phyloP scores from a whole-genome alignment of 2,113 vertebrate species.

The Stegostoma tigrinum region DNA sequence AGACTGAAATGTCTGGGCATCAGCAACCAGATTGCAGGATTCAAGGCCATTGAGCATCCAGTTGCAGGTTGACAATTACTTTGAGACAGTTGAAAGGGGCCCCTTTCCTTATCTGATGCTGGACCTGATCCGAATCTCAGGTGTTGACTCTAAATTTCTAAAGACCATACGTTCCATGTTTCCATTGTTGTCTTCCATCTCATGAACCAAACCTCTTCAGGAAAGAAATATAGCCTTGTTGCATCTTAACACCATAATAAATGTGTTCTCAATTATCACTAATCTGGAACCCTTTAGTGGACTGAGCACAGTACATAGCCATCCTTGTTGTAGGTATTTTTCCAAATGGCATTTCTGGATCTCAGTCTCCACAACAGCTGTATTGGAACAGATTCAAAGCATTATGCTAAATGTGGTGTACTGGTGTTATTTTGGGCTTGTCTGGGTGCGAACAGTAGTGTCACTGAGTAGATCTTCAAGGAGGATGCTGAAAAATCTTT shows the following conservation, averaged over 20 bases:
- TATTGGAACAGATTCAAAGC: not conserved
- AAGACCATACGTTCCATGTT: not conserved
- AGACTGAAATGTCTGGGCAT: not conserved
- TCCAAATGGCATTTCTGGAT: not conserved
- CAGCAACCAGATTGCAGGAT: not conserved
- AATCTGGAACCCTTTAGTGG: not conserved
- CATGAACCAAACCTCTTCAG: not conserved
- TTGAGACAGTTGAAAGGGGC: not conserved
- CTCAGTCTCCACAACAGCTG: not conserved
- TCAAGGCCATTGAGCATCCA: not conserved
- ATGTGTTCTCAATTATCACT: not conserved
- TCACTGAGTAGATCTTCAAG: not conserved
- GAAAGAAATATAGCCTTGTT: not conserved
- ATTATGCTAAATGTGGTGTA: not conserved
- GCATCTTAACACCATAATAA: not conserved
- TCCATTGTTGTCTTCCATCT: not conserved
- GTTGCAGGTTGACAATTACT: not conserved
- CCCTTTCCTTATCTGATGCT: not conserved
- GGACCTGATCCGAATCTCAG: not conserved
- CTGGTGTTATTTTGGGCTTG: not conserved
- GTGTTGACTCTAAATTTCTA: not conserved
- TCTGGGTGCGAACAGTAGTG: not conserved
- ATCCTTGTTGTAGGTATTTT: not conserved
- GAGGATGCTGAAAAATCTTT: not conserved
- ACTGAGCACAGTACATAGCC: not conserved